Evolutionary conservation across 2,797 vertebrate genomes (phyloP).

Genomic region (Oreochromis grahami): DNA sequence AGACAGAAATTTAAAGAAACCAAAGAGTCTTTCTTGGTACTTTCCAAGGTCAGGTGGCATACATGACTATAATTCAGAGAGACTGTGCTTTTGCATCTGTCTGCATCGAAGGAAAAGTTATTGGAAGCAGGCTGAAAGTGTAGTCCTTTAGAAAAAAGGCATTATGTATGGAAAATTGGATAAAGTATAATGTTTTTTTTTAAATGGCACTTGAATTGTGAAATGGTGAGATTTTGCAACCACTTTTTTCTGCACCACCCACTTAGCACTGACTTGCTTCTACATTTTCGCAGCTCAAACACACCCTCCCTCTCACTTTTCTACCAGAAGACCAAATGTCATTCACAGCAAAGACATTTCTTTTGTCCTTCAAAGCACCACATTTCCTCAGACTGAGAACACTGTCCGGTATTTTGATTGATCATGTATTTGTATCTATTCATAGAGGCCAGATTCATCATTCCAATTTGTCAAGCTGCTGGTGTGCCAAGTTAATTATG

Average conservation of each 20-base stretch:
- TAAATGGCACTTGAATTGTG: conserved; percentile 14
- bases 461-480: conserved; percentile 71
- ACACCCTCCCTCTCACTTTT: conserved; percentile 2
- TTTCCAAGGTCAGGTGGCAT: conserved; percentile 41
- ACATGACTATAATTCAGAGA: conserved; percentile 28
- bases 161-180: neutral
- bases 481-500: conserved; percentile 64
- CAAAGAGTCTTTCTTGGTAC: neutral
- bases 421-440: conserved; percentile 67
- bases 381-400: conserved; percentile 34
- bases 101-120: neutral
- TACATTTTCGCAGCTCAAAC: conserved; percentile 12
- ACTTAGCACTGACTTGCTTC: neutral
- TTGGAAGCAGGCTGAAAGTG: neutral
- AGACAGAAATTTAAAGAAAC: conserved; percentile 28
- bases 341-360: conserved; percentile 37
- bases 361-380: conserved; percentile 47
- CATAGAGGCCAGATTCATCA: conserved; percentile 69
- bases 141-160: neutral
- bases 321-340: conserved; percentile 31
- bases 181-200: neutral
- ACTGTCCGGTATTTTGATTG: conserved; percentile 47
- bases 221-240: conserved; percentile 3
- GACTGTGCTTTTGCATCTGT: conserved; percentile 26
- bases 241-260: neutral